Conservation (phyloP, 2,888 invertebrate genomes). For the Luperina nickerlii region DNA sequence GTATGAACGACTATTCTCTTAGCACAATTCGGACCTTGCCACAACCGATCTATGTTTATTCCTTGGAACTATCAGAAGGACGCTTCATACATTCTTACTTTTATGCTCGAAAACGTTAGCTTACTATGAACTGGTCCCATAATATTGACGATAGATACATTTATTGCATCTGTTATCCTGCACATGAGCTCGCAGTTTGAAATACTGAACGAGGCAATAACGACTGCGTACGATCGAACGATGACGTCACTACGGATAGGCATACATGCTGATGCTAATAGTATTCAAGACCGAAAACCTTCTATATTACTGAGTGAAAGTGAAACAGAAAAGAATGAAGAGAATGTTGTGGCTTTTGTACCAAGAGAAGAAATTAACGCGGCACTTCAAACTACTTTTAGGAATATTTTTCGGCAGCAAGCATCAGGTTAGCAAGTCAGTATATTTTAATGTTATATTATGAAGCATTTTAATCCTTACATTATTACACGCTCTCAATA, state of each 20-base stretch:
- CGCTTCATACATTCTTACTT: constrained; percentile 78
- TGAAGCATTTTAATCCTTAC: background rate
- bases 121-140: constrained; percentile 87
- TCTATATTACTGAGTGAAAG: constrained; percentile 19
- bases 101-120: constrained; percentile 82
- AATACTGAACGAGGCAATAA: constrained; percentile 81
- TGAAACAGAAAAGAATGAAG: constrained; percentile 65
- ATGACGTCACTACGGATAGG: constrained; percentile 72
- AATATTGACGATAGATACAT: constrained; percentile 86
- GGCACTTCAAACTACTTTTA: constrained; percentile 77
- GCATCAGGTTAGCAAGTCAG: constrained; percentile 84
- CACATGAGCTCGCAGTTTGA: constrained; percentile 86
- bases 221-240: constrained; percentile 81
- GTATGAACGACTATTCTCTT: constrained; percentile 70
- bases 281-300: constrained; percentile 45
- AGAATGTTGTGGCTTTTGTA: constrained; percentile 72
- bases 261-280: constrained; percentile 56
- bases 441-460: constrained; percentile 24
- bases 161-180: constrained; percentile 84
- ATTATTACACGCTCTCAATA: background rate
- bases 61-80: constrained; percentile 85
- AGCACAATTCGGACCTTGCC: constrained; percentile 79
- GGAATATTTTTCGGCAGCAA: constrained; percentile 84
- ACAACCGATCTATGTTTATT: constrained; percentile 85
- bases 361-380: constrained; percentile 77